These are phyloP conservation scores for Pseudorhiza aurosa DNA, from an alignment of 30 jellyfish, hydroid and myxozoan genomes.

Conservation along the genomic window DNA sequence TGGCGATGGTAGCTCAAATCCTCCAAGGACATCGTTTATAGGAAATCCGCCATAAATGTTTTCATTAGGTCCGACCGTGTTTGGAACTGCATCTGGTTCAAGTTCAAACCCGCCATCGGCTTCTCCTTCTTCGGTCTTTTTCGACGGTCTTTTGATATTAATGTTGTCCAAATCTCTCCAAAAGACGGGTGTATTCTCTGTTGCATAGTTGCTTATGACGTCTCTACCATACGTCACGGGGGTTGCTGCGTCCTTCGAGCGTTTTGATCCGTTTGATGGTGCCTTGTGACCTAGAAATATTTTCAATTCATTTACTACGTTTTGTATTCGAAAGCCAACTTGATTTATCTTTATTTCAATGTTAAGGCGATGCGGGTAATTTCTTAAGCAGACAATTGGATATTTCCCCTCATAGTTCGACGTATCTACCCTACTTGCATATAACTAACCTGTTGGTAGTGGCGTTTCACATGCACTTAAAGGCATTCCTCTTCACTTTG, in stretches of 20 bases:
- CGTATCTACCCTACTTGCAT: too few species aligned
- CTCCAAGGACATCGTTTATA: constrained; percentile 88
- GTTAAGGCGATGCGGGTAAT: too few species aligned
- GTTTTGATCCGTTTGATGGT: constrained; percentile 26
- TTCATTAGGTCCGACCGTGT: constrained; percentile 92
- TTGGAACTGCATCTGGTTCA: constrained; percentile 78
- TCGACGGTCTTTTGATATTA: not conserved
- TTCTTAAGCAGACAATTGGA: too few species aligned
- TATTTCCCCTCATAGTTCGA: too few species aligned
- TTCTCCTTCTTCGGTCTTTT: constrained; percentile 39
- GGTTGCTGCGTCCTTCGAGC: constrained; percentile 15
- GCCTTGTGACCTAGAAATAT: not conserved
- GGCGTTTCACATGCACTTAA: too few species aligned
- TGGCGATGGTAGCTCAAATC: constrained; percentile 92
- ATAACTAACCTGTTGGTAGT: too few species aligned
- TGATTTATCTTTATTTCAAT: too few species aligned
- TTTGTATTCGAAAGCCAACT: not conserved
- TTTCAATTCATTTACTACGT: too few species aligned
- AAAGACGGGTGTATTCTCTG: constrained; percentile 54
- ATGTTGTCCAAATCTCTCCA: constrained; percentile 23
- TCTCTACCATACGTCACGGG: constrained; percentile 16
- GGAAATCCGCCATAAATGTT: constrained; percentile 96
- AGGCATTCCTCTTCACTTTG: too few species aligned
- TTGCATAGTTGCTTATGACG: constrained; percentile 22
- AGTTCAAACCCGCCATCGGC: constrained; percentile 28